Conservation (phyloP, 1,140 invertebrate genomes). For the Penaeus indicus region DNA sequence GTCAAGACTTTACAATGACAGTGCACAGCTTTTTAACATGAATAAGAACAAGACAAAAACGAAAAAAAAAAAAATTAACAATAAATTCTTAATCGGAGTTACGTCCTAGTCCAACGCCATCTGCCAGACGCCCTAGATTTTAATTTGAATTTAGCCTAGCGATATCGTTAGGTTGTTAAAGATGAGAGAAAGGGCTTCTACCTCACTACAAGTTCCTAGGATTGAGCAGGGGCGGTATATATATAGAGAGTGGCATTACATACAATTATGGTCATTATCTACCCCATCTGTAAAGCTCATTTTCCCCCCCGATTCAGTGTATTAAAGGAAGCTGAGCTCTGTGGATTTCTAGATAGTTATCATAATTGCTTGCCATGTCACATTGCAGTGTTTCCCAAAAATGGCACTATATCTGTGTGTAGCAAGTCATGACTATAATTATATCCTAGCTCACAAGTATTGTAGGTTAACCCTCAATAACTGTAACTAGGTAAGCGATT, state of each 20-base stretch:
- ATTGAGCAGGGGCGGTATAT: conserved; percentile 56
- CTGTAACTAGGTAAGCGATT: neutral
- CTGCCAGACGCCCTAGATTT: conserved; percentile 43
- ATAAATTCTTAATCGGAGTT: neutral
- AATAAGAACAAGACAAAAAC: neutral
- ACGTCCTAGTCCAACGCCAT: neutral
- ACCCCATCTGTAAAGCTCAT: too few species aligned
- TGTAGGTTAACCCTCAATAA: conserved; percentile 42
- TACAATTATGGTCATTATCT: too few species aligned
- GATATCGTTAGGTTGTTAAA: conserved; percentile 37
- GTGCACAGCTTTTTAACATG: neutral
- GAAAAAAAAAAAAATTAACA: neutral
- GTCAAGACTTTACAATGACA: too few species aligned
- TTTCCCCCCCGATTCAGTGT: neutral
- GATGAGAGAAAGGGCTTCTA: conserved; percentile 58
- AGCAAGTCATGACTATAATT: conserved; percentile 55
- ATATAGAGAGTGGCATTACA: conserved; percentile 1
- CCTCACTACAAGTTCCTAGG: conserved; percentile 65
- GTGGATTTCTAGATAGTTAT: neutral
- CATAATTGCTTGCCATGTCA: conserved; percentile 42
- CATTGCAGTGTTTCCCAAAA: conserved; percentile 54
- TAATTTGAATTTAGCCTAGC: conserved; percentile 7
- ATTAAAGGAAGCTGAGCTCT: conserved; percentile 1
- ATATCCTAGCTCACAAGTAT: conserved; percentile 58
- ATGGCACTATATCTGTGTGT: conserved; percentile 62